Evolutionary conservation across 2,888 invertebrate genomes (phyloP), one percentile per base, ranked within the genome.

Genomic region (Melanchra persicariae): DNA sequence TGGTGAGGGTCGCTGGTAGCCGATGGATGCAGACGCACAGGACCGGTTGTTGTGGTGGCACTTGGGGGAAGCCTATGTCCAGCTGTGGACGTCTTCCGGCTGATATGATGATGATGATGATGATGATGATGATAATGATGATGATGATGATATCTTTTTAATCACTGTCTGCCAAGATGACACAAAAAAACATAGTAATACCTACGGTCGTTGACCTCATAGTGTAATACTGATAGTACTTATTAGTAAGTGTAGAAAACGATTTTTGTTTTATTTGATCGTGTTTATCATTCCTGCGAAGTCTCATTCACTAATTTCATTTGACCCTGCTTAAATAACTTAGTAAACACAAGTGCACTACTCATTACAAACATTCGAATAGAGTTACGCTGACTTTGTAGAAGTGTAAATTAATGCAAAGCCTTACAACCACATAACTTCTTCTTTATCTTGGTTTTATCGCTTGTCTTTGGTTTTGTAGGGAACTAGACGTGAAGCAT

Each of bases 341-440:
- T 26, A 45, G 22, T 26, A 10, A n/a, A 57, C 10, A 37, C 22
- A 37, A 17, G n/a, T 22, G 17, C 45, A 51, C 3, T 58, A 30
- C n/a, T 4, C 8, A 30, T 8, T 52, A 59, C 15, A 37, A 45
- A 71, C 30, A 77, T 19, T 15, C 26, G 72, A n/a, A 24, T 72
- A 58, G 8, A 58, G 22, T 73, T 79, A 72, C 59, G 52, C 73
- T 79, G 51, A 73, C 24, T 51, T 10, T 10, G 17, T 55, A n/a
- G 40, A 71, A 51, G 45, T 43, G n/a, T 76, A 57, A 70, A 45
- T 43, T 22, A 57, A 51, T 49, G 15, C 30, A 26, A n/a, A 66
- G 34, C 9, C 40, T 43, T 24, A 7, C 22, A 45, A 26, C 19
- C 22, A n/a, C 43, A 77, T 24, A 37, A 43, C 17, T 55, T 34